Conservation (phyloP, 2,113 vertebrate genomes). For the Eulemur macaco region DNA sequence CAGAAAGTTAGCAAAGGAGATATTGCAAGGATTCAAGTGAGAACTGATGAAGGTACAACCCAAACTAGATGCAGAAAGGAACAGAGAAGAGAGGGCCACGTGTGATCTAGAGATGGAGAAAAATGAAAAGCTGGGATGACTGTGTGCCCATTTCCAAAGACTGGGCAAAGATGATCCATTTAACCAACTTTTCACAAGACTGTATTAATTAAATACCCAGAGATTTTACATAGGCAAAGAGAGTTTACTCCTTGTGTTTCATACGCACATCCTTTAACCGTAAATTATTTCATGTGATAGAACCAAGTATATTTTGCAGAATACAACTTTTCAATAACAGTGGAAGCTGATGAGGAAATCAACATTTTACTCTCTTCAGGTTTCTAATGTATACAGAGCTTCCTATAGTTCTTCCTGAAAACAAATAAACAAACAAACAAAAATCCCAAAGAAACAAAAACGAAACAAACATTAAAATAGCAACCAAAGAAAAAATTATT, state of each 20-base stretch:
- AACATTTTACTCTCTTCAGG: constrained; percentile 7
- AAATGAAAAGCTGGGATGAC: background rate
- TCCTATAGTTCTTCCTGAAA: background rate
- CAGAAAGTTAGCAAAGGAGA: background rate
- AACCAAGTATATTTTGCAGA: background rate
- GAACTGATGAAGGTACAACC: background rate
- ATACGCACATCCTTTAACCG: background rate
- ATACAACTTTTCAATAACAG: background rate
- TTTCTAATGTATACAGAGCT: background rate
- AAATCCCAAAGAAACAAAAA: background rate
- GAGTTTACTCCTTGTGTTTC: background rate
- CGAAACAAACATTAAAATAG: background rate
- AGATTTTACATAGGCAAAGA: background rate
- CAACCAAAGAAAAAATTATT: background rate
- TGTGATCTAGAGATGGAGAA: background rate
- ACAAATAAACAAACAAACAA: background rate
- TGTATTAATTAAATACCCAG: background rate
- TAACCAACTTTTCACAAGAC: background rate
- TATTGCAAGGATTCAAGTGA: background rate
- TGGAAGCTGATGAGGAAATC: background rate
- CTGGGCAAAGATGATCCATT: background rate
- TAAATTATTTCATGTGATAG: constrained; percentile 13
- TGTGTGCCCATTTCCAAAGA: background rate
- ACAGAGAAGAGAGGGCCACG: background rate
- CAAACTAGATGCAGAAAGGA: background rate